These are phyloP conservation scores for Paramacrobiotus metropolitanus DNA, from an alignment of 1,140 invertebrate species.

Conservation along the genomic window DNA sequence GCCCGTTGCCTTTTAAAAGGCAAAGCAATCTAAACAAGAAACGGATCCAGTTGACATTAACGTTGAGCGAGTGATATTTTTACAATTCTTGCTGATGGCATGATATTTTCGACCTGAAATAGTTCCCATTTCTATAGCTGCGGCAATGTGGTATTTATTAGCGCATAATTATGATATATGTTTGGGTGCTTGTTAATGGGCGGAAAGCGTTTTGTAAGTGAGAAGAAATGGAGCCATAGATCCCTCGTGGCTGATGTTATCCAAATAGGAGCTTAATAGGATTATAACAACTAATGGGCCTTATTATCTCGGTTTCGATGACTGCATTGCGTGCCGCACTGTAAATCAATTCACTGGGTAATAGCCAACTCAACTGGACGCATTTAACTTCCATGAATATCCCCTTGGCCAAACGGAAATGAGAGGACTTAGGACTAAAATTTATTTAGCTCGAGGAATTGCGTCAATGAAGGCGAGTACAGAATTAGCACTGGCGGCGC, in stretches of 20 bases:
- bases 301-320: constrained; percentile 6
- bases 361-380: background rate
- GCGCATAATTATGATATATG: background rate
- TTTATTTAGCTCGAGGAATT: no score
- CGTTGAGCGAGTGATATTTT: no score
- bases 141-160: background rate
- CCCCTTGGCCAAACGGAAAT: background rate
- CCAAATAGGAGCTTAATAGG: constrained; percentile 5
- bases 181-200: background rate
- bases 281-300: background rate
- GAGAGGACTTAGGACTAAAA: no score
- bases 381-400: background rate
- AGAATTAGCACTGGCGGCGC: no score
- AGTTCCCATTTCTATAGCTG: no score
- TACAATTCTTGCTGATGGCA: no score
- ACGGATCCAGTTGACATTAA: no score
- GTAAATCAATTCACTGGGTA: background rate
- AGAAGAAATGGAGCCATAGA: background rate
- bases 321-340: background rate
- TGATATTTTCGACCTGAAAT: no score
- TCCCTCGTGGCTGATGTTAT: background rate
- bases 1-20: no score
- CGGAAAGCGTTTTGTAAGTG: background rate
- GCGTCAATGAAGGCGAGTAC: no score
- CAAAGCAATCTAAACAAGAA: no score